Percentiles rank a stretch among this genome's conserved stretches.
phyloP scores from a whole-genome alignment of 2,797 vertebrate species.

The Poeciliopsis turneri region DNA sequence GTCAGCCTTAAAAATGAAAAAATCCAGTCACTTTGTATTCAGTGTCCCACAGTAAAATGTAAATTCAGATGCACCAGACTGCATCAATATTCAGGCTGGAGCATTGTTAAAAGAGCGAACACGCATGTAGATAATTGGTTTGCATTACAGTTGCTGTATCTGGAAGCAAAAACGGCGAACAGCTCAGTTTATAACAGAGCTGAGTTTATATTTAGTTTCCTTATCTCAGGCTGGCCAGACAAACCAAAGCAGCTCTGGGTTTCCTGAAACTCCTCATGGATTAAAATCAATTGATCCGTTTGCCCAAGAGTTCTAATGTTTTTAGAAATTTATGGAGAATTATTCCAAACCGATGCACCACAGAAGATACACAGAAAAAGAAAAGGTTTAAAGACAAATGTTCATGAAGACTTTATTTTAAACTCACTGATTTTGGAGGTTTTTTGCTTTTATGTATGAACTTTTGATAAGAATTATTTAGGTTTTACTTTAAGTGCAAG shows the following conservation, averaged over 20 bases:
- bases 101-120: conserved; percentile 59
- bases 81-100: conserved; percentile 68
- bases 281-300: conserved; percentile 61
- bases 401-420: conserved; percentile 33
- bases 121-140: conserved; percentile 72
- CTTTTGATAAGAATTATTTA: not conserved
- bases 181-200: conserved; percentile 45
- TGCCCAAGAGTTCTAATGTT: conserved; percentile 72
- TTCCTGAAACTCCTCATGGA: conserved; percentile 58
- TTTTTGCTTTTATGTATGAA: conserved; percentile 12
- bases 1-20: conserved; percentile 46
- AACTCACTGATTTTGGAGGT: conserved; percentile 1
- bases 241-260: conserved; percentile 51
- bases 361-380: conserved; percentile 34
- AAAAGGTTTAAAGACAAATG: conserved; percentile 23
- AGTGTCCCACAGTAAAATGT: conserved; percentile 47
- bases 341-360: conserved; percentile 45
- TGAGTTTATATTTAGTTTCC: conserved; percentile 48
- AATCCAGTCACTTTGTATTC: conserved; percentile 63
- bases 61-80: conserved; percentile 52
- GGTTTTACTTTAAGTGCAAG: not conserved
- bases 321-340: conserved; percentile 62
- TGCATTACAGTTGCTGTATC: conserved; percentile 59
- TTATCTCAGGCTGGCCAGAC: conserved; percentile 73
- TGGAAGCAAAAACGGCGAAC: conserved; percentile 56